Evolutionary conservation across 1,140 invertebrate genomes (phyloP).

Genomic region (Drosophila eugracilis): DNA sequence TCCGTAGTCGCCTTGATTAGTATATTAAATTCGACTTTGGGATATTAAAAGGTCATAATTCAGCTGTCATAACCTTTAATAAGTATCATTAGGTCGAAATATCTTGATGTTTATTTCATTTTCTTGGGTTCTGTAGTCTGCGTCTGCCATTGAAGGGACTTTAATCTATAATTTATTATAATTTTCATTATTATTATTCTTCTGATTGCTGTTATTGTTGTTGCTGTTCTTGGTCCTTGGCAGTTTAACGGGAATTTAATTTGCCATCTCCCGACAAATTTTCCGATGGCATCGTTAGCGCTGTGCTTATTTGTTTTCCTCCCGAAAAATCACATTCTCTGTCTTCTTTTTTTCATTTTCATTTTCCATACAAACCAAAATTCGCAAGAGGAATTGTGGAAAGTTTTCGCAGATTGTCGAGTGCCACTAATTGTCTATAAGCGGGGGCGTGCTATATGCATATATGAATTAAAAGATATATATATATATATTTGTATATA

Average conservation of each 20-base stretch:
- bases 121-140: no score
- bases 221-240: background rate
- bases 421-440: conserved; percentile 54
- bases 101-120: no score
- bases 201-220: conserved; percentile 3
- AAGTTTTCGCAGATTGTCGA: conserved; percentile 55
- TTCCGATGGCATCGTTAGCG: conserved; percentile 26
- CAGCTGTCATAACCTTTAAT: background rate
- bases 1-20: no score
- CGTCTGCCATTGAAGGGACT: conserved; percentile 32
- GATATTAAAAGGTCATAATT: background rate
- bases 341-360: background rate
- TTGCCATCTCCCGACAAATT: conserved; percentile 31
- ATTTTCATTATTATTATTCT: conserved; percentile 40
- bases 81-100: conserved; percentile 10
- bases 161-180: conserved; percentile 67
- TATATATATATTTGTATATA: background rate
- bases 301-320: background rate
- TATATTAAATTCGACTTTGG: background rate
- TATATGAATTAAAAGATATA: no score
- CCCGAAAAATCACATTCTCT: background rate
- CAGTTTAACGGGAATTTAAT: conserved; percentile 50
- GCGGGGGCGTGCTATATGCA: conserved; percentile 12
- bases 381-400: conserved; percentile 13
- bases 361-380: background rate